These are phyloP conservation scores for Trisateles emortualis DNA, from an alignment of 2,888 invertebrate species.

Conservation along the genomic window DNA sequence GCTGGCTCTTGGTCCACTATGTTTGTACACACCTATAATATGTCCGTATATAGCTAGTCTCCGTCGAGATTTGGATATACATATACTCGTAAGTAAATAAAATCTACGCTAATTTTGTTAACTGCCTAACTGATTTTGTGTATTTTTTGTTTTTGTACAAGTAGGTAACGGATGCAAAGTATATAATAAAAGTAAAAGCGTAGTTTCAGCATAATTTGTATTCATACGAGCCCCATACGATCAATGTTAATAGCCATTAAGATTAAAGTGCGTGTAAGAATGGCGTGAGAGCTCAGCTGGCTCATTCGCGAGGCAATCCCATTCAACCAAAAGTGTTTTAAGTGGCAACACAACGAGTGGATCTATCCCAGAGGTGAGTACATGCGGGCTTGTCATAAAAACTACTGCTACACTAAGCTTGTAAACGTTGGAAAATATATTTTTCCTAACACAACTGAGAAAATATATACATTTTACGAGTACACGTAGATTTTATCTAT, in stretches of 20 bases:
- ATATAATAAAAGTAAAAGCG: slow-evolving; percentile 3
- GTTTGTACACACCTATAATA: too few species aligned
- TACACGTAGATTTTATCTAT: too few species aligned
- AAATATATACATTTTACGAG: too few species aligned
- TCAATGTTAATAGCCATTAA: slow-evolving; percentile 49
- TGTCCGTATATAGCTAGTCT: too few species aligned
- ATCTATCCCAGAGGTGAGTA: not conserved
- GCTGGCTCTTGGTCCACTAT: too few species aligned
- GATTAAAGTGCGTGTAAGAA: slow-evolving; percentile 57
- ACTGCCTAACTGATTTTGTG: too few species aligned
- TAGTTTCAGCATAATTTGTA: slow-evolving; percentile 21
- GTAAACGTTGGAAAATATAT: not conserved
- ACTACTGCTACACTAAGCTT: not conserved
- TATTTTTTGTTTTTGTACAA: too few species aligned
- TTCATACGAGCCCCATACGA: slow-evolving; percentile 28
- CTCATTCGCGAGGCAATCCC: slow-evolving; percentile 57
- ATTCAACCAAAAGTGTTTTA: slow-evolving; percentile 60
- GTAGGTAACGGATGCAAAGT: not conserved
- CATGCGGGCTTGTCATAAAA: not conserved
- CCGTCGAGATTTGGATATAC: too few species aligned
- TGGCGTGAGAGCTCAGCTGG: slow-evolving; percentile 52
- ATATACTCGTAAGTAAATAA: too few species aligned
- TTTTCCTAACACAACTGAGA: too few species aligned
- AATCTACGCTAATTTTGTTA: too few species aligned
- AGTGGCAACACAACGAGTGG: slow-evolving; percentile 46